phyloP scores from a whole-genome alignment of 2,113 vertebrate genomes.

The Osmerus eperlanus region DNA sequence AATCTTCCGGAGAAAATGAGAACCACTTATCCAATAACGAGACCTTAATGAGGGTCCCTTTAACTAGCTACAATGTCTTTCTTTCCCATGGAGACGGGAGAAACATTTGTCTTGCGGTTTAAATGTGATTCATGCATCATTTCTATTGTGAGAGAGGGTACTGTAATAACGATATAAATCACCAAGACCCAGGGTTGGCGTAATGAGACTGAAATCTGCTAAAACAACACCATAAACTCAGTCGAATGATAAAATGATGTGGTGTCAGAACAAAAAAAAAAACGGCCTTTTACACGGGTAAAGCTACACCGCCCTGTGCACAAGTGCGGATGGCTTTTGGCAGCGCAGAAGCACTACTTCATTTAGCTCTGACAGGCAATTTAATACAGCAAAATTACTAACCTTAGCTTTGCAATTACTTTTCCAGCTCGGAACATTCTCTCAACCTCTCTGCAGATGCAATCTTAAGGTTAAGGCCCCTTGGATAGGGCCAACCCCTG shows the following conservation, averaged over 20 bases:
- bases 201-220: slow-evolving; percentile 74
- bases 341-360: slow-evolving; percentile 69
- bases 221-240: slow-evolving; percentile 72
- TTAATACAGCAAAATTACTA: slow-evolving; percentile 77
- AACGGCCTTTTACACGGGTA: slow-evolving; percentile 60
- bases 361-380: slow-evolving; percentile 74
- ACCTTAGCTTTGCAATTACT: slow-evolving; percentile 74
- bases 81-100: slow-evolving; percentile 57
- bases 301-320: slow-evolving; percentile 63
- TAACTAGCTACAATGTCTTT: slow-evolving; percentile 70
- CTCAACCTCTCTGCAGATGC: slow-evolving; percentile 60
- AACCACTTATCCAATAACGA: slow-evolving; percentile 77
- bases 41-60: slow-evolving; percentile 76
- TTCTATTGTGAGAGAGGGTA: slow-evolving; percentile 71
- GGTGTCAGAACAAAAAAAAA: slow-evolving; percentile 49
- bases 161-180: slow-evolving; percentile 74
- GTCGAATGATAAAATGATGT: slow-evolving; percentile 72
- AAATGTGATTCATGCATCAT: slow-evolving; percentile 76
- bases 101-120: slow-evolving; percentile 74
- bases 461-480: slow-evolving; percentile 62
- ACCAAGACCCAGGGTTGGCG: slow-evolving; percentile 61
- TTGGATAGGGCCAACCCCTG: slow-evolving; percentile 53
- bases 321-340: slow-evolving; percentile 67
- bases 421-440: slow-evolving; percentile 70
- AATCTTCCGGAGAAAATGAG: slow-evolving; percentile 74